phyloP scores from a whole-genome alignment of 1,140 invertebrate genomes.

The Drosophila nigrodunni region DNA sequence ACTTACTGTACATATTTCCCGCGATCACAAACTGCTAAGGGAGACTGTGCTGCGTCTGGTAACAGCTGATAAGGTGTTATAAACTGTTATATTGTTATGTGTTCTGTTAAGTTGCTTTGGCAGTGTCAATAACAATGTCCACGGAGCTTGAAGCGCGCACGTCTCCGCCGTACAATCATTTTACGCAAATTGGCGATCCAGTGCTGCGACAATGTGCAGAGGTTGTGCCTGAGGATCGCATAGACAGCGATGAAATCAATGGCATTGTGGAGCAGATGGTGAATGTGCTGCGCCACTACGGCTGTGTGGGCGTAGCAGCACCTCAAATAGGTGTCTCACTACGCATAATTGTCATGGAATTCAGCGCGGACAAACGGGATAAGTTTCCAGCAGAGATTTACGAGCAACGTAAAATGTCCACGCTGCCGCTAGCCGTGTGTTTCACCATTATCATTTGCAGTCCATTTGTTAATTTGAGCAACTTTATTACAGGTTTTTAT shows the following conservation, averaged over 20 bases:
- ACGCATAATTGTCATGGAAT: conserved; percentile 88
- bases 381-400: conserved; percentile 80
- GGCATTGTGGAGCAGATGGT: conserved; percentile 86
- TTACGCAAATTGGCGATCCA: conserved; percentile 90
- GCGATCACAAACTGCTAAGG: conserved; percentile 3
- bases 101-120: neutral
- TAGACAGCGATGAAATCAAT: conserved; percentile 87
- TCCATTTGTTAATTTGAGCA: neutral
- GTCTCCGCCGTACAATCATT: conserved; percentile 87
- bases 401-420: conserved; percentile 86
- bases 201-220: conserved; percentile 86
- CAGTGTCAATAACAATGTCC: conserved; percentile 24
- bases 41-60: neutral
- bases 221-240: conserved; percentile 85
- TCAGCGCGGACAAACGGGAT: conserved; percentile 85
- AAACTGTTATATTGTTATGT: neutral
- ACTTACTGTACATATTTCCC: neutral
- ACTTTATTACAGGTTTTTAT: conserved; percentile 87
- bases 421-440: conserved; percentile 87
- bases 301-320: conserved; percentile 89
- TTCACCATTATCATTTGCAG: neutral
- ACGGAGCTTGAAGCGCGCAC: neutral
- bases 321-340: conserved; percentile 90
- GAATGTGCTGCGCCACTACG: conserved; percentile 87
- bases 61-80: conserved; percentile 27